Conservation (phyloP, 2,797 vertebrate genomes). For the Cercopithecus petaurista region DNA sequence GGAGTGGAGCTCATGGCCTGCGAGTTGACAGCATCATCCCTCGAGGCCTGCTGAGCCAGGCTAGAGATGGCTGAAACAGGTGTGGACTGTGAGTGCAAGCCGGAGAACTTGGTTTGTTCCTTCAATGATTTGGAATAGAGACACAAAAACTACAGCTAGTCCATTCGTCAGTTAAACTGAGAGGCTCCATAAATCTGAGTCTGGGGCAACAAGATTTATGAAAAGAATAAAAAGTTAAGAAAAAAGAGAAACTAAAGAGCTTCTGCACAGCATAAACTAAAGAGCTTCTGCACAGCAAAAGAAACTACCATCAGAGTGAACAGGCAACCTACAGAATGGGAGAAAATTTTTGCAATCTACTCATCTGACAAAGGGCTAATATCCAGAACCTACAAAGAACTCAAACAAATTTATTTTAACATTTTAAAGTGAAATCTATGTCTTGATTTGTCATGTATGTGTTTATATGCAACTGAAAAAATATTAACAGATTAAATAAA, state of each 20-base stretch:
- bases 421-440: background rate
- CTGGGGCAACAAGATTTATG: background rate
- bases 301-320: no score
- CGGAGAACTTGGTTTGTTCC: background rate
- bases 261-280: no score
- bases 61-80: accelerated
- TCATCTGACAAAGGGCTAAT: no score
- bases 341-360: no score
- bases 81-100: accelerated
- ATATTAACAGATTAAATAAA: background rate
- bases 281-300: no score
- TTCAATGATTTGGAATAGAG: background rate
- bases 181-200: background rate
- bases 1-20: accelerated
- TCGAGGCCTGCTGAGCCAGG: background rate
- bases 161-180: background rate
- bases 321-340: no score
- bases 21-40: accelerated
- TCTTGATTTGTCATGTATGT: background rate
- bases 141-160: background rate
- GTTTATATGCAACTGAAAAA: background rate
- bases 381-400: no score
- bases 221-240: background rate
- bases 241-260: background rate
- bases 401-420: background rate